Conservation (phyloP, 1,140 invertebrate species). For the Zaprionus lachaisei region DNA sequence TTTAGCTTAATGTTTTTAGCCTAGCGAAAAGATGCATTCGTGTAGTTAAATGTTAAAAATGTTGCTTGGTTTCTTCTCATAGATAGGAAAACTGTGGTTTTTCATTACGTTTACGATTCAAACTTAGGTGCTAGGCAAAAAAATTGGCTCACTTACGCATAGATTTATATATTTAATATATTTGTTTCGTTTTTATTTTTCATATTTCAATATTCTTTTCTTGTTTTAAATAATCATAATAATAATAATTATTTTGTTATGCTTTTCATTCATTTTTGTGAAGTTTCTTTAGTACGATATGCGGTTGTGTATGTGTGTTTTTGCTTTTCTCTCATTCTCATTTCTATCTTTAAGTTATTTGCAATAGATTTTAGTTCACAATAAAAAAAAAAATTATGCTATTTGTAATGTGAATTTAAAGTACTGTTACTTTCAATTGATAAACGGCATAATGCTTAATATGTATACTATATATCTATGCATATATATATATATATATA, state of each 20-base stretch:
- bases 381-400: constrained; percentile 65
- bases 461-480: constrained; percentile 26
- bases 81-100: constrained; percentile 52
- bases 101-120: constrained; percentile 50
- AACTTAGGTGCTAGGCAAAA: constrained; percentile 73
- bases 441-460: constrained; percentile 50
- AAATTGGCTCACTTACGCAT: constrained; percentile 70
- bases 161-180: constrained; percentile 36
- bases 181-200: constrained; percentile 28
- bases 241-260: constrained; percentile 20
- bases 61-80: constrained; percentile 42
- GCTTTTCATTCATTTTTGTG: constrained; percentile 38
- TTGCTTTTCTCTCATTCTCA: constrained; percentile 16
- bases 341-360: constrained; percentile 30
- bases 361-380: constrained; percentile 47
- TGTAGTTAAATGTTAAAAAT: constrained; percentile 43
- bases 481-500: constrained; percentile 35
- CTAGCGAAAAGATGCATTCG: constrained; percentile 45
- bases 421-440: constrained; percentile 43
- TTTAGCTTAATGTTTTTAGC: constrained; percentile 43
- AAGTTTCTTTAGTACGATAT: constrained; percentile 59
- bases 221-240: neutral
- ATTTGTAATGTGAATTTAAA: constrained; percentile 58
- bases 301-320: constrained; percentile 43
- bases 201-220: neutral